Conservation (phyloP, 1,140 invertebrate genomes). For the Bradysia coprophila region DNA sequence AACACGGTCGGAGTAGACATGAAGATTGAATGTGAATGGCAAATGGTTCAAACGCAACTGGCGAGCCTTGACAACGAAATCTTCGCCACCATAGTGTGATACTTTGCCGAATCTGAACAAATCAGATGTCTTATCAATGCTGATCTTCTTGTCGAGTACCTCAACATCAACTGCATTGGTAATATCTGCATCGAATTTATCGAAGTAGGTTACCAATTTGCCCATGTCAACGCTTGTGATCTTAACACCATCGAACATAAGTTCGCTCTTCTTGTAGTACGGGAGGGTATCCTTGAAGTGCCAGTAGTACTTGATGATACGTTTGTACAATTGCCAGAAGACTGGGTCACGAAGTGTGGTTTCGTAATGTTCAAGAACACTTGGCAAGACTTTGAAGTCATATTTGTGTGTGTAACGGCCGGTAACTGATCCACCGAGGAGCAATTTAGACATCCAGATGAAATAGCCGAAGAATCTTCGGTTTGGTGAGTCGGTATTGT, state of each 20-base stretch:
- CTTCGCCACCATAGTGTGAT: conserved; percentile 1
- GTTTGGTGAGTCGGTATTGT: conserved; percentile 26
- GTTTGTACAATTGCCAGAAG: conserved; percentile 42
- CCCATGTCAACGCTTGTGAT: conserved; percentile 40
- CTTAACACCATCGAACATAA: conserved; percentile 37
- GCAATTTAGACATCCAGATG: conserved; percentile 17
- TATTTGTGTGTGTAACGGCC: conserved; percentile 16
- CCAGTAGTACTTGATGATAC: conserved; percentile 31
- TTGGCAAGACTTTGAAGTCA: conserved; percentile 17
- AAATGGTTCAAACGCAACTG: conserved; percentile 38
- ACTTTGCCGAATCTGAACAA: conserved; percentile 18
- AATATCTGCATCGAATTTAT: conserved; percentile 31
- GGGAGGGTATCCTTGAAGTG: conserved; percentile 28
- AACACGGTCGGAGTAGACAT: conserved; percentile 33
- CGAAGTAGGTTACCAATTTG: conserved; percentile 38
- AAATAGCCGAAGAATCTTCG: conserved; percentile 27
- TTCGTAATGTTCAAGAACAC: conserved; percentile 30
- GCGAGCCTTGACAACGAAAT: conserved; percentile 23
- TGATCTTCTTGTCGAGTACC: conserved; percentile 5
- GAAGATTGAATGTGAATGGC: conserved; percentile 38
- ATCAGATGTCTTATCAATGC: conserved; percentile 6
- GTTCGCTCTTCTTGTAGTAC: conserved; percentile 29
- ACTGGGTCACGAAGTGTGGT: conserved; percentile 39
- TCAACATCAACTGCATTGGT: conserved; percentile 22
- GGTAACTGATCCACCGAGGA: conserved; percentile 25